Evolutionary conservation across 2,888 invertebrate species (phyloP), one percentile per base, ranked within the genome.

Genomic region (Mesoligia furuncula): DNA sequence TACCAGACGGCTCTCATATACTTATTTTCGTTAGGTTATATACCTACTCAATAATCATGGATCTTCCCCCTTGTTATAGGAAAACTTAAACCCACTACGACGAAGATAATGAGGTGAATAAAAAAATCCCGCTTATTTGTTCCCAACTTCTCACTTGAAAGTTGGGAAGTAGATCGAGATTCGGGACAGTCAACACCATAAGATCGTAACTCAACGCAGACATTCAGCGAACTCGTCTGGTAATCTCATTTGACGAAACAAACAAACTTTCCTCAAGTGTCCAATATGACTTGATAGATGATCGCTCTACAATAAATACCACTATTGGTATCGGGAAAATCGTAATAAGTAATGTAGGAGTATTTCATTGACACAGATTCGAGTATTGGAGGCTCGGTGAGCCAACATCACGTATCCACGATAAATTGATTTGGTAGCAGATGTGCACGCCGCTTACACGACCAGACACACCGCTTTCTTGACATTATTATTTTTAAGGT

Each of bases 381-480:
- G 73, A 85, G 84, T 54, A 84, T 68, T 79, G 73, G 80, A 84
- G 86, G 80, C 66, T 82, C 81, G 81, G 80, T 79, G 85, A 85
- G 77, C 88, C 87, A 90, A 89, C 91, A 88, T 92, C 94, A 94
- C 94, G 94, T 93, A 88, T 86, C 83, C 76, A 85, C 93, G 90
- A 94, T 93, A 93, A 93, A 93, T 93, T 93, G 93, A 93, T 93
- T 93, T 89, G 89, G 93, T 89, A 91, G 89, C 94, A 94, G 93
- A 93, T 94, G 94, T 90, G 92, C 90, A 87, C 91, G 83, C 90
- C 83, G 90, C 90, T 88, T 88, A 91, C 90, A 90, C 87, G 88
- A 90, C 91, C 92, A 91, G 90, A 91, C 88, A 91, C 88, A 89
- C 85, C 87, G 88, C 85, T 87, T 82, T 87, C 88, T 85, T 91